These are phyloP conservation scores for Orthosia cruda DNA, from an alignment of 2,888 invertebrate genomes.

Conservation along the genomic window DNA sequence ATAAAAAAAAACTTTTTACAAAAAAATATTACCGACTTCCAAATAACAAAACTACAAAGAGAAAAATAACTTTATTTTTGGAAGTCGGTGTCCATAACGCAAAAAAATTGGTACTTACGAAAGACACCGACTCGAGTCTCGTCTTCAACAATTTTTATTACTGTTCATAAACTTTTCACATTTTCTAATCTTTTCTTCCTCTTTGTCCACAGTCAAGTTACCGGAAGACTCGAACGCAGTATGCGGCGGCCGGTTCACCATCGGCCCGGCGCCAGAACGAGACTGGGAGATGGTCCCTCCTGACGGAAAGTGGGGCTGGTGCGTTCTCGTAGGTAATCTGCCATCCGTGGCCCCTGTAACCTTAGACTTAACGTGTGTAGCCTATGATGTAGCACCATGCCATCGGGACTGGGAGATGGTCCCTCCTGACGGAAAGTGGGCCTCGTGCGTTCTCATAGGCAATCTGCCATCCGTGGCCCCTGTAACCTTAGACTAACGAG, in stretches of 20 bases:
- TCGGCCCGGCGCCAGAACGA: slow-evolving; percentile 88
- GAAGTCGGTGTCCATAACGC: too few relatives aligned
- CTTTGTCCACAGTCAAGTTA: slow-evolving; percentile 83
- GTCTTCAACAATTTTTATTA: too few relatives aligned
- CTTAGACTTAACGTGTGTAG: slow-evolving; percentile 14
- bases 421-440: slow-evolving; percentile 97
- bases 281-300: slow-evolving; percentile 96
- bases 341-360: slow-evolving; percentile 42
- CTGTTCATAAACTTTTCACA: too few relatives aligned
- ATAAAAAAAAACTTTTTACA: too few relatives aligned
- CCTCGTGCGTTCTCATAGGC: slow-evolving; percentile 95
- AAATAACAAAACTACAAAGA: too few relatives aligned
- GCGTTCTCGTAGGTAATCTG: slow-evolving; percentile 92
- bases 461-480: slow-evolving; percentile 69
- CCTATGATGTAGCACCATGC: too few relatives aligned
- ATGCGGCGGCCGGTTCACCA: slow-evolving; percentile 86
- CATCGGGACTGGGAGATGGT: slow-evolving; percentile 93
- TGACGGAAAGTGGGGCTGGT: slow-evolving; percentile 97
- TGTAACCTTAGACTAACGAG: neutral
- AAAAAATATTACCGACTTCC: too few relatives aligned
- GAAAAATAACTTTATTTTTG: too few relatives aligned
- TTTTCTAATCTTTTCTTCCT: slow-evolving; percentile 10
- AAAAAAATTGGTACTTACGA: too few relatives aligned
- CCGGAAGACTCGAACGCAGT: slow-evolving; percentile 85
- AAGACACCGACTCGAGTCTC: too few relatives aligned